These are phyloP conservation scores for Cairina moschata DNA, from an alignment of 2,113 vertebrate species.

Conservation along the genomic window DNA sequence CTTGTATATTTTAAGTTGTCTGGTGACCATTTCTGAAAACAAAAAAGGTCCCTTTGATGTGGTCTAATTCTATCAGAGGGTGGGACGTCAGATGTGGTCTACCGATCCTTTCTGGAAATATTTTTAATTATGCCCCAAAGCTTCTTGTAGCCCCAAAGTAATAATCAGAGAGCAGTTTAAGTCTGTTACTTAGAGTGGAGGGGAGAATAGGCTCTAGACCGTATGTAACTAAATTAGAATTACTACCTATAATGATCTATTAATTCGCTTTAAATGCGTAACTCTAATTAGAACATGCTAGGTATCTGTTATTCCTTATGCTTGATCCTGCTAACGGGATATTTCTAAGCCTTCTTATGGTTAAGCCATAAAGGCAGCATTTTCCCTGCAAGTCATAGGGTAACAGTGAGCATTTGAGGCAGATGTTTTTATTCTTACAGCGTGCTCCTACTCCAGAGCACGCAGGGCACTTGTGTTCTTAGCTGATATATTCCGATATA, in stretches of 20 bases:
- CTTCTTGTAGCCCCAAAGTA: slow-evolving; percentile 69
- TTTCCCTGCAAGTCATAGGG: not conserved
- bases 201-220: not conserved
- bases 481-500: fast-evolving
- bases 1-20: slow-evolving; percentile 77
- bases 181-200: slow-evolving; percentile 46
- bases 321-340: not conserved
- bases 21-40: slow-evolving; percentile 76
- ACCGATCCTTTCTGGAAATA: slow-evolving; percentile 86
- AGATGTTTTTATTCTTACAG: not conserved
- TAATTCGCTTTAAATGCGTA: not conserved
- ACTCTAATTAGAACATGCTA: not conserved
- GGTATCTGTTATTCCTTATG: not conserved
- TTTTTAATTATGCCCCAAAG: slow-evolving; percentile 88
- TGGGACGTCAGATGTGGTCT: slow-evolving; percentile 87
- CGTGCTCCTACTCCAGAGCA: not conserved
- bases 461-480: not conserved
- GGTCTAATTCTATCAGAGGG: slow-evolving; percentile 83
- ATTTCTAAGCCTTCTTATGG: not conserved
- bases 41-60: slow-evolving; percentile 81
- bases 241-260: not conserved
- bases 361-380: not conserved
- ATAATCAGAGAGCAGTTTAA: slow-evolving; percentile 75
- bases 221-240: not conserved
- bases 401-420: not conserved